phyloP scores from a whole-genome alignment of 2,888 invertebrate species.

The Agriopis marginaria region DNA sequence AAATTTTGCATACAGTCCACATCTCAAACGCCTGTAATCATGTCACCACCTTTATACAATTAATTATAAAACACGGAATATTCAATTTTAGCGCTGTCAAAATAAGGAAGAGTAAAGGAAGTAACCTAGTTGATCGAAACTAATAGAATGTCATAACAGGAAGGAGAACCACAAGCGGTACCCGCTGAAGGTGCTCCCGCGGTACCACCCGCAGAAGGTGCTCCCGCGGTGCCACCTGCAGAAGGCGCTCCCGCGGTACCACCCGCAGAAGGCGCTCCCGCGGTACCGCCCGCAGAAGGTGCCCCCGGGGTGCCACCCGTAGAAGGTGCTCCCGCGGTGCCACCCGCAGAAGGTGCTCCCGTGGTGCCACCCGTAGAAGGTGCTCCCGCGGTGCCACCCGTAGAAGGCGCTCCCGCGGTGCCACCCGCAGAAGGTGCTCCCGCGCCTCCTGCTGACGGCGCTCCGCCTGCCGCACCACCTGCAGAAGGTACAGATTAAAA shows the following conservation, averaged over 20 bases:
- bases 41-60: too few species aligned
- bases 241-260: constrained; percentile 42
- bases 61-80: too few species aligned
- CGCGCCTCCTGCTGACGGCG: not conserved
- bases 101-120: not conserved
- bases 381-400: too few species aligned
- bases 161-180: constrained; percentile 24
- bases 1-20: too few species aligned
- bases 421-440: not conserved
- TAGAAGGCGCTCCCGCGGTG: too few species aligned
- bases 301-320: constrained; percentile 43
- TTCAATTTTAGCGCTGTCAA: not conserved
- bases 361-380: constrained; percentile 26
- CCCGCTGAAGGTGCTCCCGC: constrained; percentile 14
- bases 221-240: constrained; percentile 3
- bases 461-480: not conserved
- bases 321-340: constrained; percentile 53
- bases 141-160: constrained; percentile 10
- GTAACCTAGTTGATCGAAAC: not conserved
- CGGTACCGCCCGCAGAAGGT: constrained; percentile 40
- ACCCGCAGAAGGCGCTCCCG: constrained; percentile 40
- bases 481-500: not conserved
- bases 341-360: constrained; percentile 57
- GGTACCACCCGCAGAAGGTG: constrained; percentile 15
- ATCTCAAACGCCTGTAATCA: too few species aligned